phyloP scores from a whole-genome alignment of 2,113 vertebrate genomes.

The Nerophis ophidion region DNA sequence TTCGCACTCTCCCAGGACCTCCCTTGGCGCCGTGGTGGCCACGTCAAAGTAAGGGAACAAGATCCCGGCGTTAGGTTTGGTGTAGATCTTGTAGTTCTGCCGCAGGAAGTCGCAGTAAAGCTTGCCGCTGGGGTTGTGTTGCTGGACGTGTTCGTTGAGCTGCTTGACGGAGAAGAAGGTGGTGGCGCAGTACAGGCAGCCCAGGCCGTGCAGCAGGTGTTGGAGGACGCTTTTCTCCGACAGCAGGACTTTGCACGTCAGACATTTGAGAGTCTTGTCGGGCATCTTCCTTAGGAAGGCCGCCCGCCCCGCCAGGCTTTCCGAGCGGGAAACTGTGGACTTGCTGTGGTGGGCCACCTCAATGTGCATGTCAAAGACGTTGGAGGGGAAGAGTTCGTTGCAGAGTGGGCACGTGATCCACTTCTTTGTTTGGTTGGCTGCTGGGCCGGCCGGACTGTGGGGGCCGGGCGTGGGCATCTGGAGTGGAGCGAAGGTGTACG shows the following conservation, averaged over 20 bases:
- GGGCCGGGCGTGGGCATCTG: conserved; percentile 79
- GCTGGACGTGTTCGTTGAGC: conserved; percentile 79
- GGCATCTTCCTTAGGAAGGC: conserved; percentile 87
- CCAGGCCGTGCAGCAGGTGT: conserved; percentile 88
- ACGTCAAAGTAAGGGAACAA: conserved; percentile 90
- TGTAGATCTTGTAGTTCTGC: conserved; percentile 80
- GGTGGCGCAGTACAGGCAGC: conserved; percentile 85
- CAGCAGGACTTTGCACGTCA: conserved; percentile 82
- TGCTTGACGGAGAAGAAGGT: conserved; percentile 85
- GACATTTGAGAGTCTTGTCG: conserved; percentile 83
- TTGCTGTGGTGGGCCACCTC: conserved; percentile 83
- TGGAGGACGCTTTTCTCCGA: conserved; percentile 83
- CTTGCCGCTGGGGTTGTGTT: conserved; percentile 80
- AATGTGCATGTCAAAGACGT: conserved; percentile 88
- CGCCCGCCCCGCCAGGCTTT: conserved; percentile 80
- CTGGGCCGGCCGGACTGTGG: conserved; percentile 62
- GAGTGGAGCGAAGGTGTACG: conserved; percentile 85
- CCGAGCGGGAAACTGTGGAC: conserved; percentile 36
- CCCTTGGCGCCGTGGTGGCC: conserved; percentile 77
- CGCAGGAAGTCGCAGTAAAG: conserved; percentile 81
- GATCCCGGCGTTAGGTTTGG: conserved; percentile 75
- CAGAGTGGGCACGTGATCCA: conserved; percentile 95
- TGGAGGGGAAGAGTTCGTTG: conserved; percentile 91
- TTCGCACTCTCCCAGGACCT: conserved; percentile 83
- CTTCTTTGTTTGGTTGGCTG: conserved; percentile 80